Percentiles rank a stretch among this genome's conserved stretches.
These are phyloP conservation scores for Aphrocallistes beatrix DNA, from an alignment of 37 sponge, comb jelly and placozoan species.

Conservation along the genomic window DNA sequence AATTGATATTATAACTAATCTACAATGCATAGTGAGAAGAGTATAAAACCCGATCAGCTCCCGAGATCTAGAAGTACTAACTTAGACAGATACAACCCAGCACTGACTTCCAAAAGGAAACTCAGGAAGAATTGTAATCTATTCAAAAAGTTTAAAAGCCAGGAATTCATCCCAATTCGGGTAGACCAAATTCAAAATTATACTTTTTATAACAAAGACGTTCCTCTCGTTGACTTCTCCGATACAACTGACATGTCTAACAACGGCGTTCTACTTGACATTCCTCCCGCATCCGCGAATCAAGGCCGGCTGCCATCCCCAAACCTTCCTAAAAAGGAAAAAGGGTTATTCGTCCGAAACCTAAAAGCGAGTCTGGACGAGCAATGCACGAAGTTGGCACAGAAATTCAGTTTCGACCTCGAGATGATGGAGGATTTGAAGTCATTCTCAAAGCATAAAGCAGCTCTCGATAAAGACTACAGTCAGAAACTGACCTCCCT, in stretches of 20 bases:
- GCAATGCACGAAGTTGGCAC: neutral
- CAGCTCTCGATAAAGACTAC: constrained; percentile 1
- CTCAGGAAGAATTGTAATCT: neutral
- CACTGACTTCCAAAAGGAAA: neutral
- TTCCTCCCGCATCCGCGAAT: neutral
- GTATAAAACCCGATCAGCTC: too few species aligned
- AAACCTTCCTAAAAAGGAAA: neutral
- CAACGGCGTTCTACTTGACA: neutral
- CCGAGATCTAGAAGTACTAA: neutral
- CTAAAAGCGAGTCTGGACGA: neutral
- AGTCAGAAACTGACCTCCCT: neutral
- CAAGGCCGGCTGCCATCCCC: neutral
- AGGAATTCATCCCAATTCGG: too few species aligned
- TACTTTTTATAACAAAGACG: too few species aligned
- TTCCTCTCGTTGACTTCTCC: too few species aligned
- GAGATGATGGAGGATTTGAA: neutral
- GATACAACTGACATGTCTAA: too few species aligned
- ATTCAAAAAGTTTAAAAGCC: too few species aligned
- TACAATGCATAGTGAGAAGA: too few species aligned
- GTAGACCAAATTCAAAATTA: too few species aligned
- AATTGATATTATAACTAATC: too few species aligned
- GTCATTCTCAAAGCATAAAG: neutral
- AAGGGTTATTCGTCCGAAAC: neutral
- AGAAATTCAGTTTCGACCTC: neutral
- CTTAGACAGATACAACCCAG: neutral